These are phyloP conservation scores for Andrena cerasifolii DNA, from an alignment of 1,140 invertebrate species.

Conservation along the genomic window DNA sequence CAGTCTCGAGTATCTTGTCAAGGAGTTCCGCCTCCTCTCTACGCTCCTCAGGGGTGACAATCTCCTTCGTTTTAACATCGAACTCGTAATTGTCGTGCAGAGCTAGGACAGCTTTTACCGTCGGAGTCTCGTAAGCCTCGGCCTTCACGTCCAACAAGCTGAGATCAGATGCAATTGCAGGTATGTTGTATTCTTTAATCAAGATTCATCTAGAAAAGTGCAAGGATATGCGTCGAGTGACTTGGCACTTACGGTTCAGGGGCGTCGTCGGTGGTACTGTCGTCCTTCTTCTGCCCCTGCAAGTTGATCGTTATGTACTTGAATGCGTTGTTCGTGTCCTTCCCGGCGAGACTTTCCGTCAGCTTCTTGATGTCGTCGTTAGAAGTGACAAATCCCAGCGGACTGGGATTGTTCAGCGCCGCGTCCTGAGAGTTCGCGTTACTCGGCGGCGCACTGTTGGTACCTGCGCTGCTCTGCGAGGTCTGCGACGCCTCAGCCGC, in stretches of 20 bases:
- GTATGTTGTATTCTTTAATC: neutral
- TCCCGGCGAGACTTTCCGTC: slow-evolving; percentile 76
- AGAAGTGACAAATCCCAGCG: slow-evolving; percentile 71
- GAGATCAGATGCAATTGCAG: neutral
- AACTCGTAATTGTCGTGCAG: slow-evolving; percentile 82
- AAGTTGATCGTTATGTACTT: slow-evolving; percentile 79
- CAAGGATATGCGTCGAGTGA: too few relatives aligned
- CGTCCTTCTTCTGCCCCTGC: slow-evolving; percentile 80
- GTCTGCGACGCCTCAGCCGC: slow-evolving; percentile 19
- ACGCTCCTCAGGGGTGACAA: slow-evolving; percentile 82
- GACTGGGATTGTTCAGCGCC: slow-evolving; percentile 65
- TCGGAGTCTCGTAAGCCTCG: slow-evolving; percentile 79
- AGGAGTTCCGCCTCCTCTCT: slow-evolving; percentile 84
- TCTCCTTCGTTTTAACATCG: slow-evolving; percentile 83
- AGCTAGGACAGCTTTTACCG: slow-evolving; percentile 78
- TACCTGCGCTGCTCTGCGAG: slow-evolving; percentile 34
- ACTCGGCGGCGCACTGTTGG: slow-evolving; percentile 35
- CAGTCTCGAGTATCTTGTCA: slow-evolving; percentile 83
- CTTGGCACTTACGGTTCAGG: slow-evolving; percentile 76
- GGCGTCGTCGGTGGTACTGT: slow-evolving; percentile 77
- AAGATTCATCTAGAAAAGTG: neutral
- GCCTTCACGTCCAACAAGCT: slow-evolving; percentile 60
- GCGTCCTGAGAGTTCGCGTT: slow-evolving; percentile 53
- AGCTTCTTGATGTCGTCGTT: slow-evolving; percentile 79
- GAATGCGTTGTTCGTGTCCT: slow-evolving; percentile 80